A percentile compares a stretch with the other conserved stretches of the same genome.
Conservation (phyloP, 2,797 vertebrate genomes). For the Rousettus madagascariensis region DNA sequence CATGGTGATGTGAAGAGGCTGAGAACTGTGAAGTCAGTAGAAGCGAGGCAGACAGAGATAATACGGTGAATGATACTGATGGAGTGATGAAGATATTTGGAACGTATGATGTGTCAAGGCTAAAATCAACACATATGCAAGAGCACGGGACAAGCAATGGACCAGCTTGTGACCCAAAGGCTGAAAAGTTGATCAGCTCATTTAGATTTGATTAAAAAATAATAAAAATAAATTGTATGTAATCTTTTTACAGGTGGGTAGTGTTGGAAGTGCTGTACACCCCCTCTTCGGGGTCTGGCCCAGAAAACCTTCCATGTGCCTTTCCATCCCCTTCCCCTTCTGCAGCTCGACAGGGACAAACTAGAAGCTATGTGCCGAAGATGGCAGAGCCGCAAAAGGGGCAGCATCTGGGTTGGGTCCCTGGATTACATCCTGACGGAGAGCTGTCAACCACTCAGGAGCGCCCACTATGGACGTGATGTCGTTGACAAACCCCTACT, state of each 20-base stretch:
- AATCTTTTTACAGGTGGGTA: background rate
- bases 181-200: background rate
- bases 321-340: background rate
- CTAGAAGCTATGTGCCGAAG: background rate
- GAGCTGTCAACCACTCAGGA: background rate
- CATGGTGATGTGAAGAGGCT: background rate
- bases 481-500: background rate
- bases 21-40: background rate
- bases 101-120: background rate
- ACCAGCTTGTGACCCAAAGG: background rate
- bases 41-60: conserved; percentile 2
- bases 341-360: background rate
- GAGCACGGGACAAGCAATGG: background rate
- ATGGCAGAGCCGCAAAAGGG: background rate
- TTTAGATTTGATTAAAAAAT: background rate
- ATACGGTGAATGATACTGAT: background rate
- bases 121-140: background rate
- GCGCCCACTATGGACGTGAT: background rate
- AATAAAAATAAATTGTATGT: background rate
- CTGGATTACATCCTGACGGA: background rate
- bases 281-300: background rate
- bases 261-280: background rate
- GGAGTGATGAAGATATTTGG: background rate
- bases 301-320: background rate
- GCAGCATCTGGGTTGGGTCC: background rate